Percentiles rank a stretch among this genome's conserved stretches.
These are phyloP conservation scores for Drosophila jambulina DNA, from an alignment of 1,140 invertebrate species.

Conservation along the genomic window DNA sequence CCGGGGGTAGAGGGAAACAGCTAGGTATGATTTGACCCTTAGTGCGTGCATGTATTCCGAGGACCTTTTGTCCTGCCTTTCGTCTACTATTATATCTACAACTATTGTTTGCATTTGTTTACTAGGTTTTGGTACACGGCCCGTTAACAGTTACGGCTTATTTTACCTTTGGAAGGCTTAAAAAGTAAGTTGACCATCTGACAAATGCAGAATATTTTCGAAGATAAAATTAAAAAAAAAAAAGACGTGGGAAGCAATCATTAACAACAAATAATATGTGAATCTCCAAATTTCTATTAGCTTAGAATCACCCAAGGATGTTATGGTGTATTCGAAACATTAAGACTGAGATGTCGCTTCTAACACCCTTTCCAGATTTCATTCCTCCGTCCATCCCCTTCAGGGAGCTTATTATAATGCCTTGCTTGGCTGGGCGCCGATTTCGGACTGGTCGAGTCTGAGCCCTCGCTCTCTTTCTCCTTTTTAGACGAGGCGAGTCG, in stretches of 20 bases:
- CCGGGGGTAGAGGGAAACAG: constrained; percentile 27
- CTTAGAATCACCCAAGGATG: constrained; percentile 58
- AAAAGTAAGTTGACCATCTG: not conserved
- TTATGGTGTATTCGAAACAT: constrained; percentile 37
- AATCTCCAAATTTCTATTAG: constrained; percentile 22
- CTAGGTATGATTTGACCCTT: constrained; percentile 7
- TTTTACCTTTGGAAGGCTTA: constrained; percentile 2
- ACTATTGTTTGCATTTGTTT: constrained; percentile 33
- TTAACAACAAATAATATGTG: not conserved
- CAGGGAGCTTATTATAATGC: constrained; percentile 77
- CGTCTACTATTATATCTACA: not conserved
- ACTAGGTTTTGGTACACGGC: not conserved
- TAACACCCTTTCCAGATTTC: not conserved
- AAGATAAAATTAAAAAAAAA: not conserved
- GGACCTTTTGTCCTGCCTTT: constrained; percentile 6
- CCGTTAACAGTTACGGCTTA: not conserved
- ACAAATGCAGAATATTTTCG: not conserved
- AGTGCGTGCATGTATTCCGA: not conserved
- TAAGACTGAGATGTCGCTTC: constrained; percentile 26
- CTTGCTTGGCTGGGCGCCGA: constrained; percentile 53
- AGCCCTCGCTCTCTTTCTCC: not conserved
- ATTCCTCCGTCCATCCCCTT: constrained; percentile 55
- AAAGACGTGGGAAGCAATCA: not conserved
- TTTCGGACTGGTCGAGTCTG: constrained; percentile 8
- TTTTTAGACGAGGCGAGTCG: constrained; percentile 45